Evolutionary conservation across 2,888 invertebrate species (phyloP).

Genomic region (Drepana falcataria): DNA sequence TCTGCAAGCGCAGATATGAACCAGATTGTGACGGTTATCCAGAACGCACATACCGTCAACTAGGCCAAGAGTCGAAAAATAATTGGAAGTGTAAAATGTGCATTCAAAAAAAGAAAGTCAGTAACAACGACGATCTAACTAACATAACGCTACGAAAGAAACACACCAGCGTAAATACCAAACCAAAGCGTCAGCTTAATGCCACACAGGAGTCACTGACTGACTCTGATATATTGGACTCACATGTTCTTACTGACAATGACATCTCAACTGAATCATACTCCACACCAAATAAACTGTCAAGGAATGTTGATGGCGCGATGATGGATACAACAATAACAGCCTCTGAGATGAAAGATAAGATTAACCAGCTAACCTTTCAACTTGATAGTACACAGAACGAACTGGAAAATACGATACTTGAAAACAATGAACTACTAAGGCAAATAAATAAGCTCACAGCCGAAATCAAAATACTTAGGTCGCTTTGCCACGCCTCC

Average conservation of each 20-base stretch:
- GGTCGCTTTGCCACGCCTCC: background rate
- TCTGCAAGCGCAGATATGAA: background rate
- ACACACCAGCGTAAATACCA: background rate
- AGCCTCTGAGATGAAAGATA: conserved; percentile 1
- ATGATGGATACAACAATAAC: background rate
- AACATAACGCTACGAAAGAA: background rate
- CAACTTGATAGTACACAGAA: background rate
- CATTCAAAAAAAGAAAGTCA: background rate
- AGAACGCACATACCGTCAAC: background rate
- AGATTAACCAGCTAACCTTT: background rate
- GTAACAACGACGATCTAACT: background rate
- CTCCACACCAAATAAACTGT: background rate
- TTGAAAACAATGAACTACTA: background rate
- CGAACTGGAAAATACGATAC: background rate
- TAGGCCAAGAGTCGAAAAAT: background rate
- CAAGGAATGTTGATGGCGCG: background rate
- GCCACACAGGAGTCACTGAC: background rate
- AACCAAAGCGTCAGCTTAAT: background rate
- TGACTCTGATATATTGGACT: background rate
- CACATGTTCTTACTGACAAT: background rate
- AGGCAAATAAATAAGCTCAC: conserved; percentile 1
- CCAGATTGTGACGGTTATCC: background rate
- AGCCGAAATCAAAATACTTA: background rate
- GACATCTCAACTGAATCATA: background rate
- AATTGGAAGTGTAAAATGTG: conserved; percentile 1